These are phyloP conservation scores for Thecocarcelia acutangulata DNA, from an alignment of 2,888 invertebrate genomes.

Conservation along the genomic window DNA sequence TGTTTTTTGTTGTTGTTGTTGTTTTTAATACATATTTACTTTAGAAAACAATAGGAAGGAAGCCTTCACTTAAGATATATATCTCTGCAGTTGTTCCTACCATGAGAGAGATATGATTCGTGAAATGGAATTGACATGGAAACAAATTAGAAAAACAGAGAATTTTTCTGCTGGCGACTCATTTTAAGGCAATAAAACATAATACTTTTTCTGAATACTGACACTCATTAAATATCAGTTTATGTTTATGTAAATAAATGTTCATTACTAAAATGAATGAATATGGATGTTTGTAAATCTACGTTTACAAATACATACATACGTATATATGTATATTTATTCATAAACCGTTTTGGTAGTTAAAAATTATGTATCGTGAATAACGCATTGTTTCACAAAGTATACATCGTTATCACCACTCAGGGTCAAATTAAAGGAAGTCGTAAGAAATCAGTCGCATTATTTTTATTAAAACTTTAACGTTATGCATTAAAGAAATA, in stretches of 20 bases:
- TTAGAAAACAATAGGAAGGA: constrained; percentile 54
- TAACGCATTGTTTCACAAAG: too few species aligned
- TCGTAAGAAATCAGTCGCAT: too few species aligned
- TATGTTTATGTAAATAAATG: too few species aligned
- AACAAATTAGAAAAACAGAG: not conserved
- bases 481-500: too few species aligned
- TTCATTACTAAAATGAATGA: not conserved
- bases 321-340: constrained; percentile 3
- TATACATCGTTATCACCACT: too few species aligned
- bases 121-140: constrained; percentile 74
- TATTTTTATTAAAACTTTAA: too few species aligned
- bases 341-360: too few species aligned
- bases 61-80: constrained; percentile 71
- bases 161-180: constrained; percentile 25
- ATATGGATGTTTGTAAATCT: not conserved
- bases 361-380: too few species aligned
- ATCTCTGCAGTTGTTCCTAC: not conserved
- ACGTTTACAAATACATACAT: not conserved
- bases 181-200: constrained; percentile 52
- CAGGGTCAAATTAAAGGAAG: too few species aligned
- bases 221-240: too few species aligned
- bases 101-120: constrained; percentile 37
- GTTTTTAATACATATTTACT: not conserved
- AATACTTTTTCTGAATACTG: constrained; percentile 20
- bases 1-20: too few species aligned